Percentiles rank a stretch among this genome's conserved stretches.
Evolutionary conservation across 2,797 vertebrate species (phyloP).

Genomic region (Amphiprion clarkii): DNA sequence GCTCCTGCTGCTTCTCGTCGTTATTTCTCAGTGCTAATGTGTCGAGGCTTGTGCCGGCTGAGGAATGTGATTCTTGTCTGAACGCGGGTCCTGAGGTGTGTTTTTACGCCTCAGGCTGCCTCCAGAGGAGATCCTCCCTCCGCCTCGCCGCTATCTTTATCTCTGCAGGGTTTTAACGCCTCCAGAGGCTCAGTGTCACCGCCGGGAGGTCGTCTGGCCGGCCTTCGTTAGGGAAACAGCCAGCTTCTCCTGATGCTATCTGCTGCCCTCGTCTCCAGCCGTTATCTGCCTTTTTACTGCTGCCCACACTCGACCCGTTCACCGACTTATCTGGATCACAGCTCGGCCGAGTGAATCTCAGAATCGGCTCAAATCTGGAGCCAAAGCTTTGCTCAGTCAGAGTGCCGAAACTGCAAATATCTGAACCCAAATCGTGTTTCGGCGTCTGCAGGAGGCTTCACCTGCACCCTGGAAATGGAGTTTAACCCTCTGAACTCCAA

Average conservation of each 20-base stretch:
- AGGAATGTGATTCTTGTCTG: constrained; percentile 74
- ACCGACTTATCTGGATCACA: background rate
- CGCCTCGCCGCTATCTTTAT: constrained; percentile 50
- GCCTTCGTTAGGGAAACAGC: constrained; percentile 25
- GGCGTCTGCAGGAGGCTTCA: too few relatives aligned
- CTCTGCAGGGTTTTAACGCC: constrained; percentile 33
- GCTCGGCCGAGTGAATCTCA: constrained; percentile 3
- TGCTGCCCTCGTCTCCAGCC: constrained; percentile 43
- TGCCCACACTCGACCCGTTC: constrained; percentile 43
- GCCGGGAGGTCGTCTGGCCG: constrained; percentile 47
- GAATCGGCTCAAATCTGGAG: background rate
- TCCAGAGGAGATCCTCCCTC: constrained; percentile 47
- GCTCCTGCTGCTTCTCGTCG: too few relatives aligned
- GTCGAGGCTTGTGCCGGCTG: constrained; percentile 51
- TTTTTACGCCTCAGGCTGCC: constrained; percentile 53
- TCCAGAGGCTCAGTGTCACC: constrained; percentile 38
- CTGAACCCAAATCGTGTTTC: too few relatives aligned
- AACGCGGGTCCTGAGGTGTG: constrained; percentile 52
- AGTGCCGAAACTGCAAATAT: too few relatives aligned
- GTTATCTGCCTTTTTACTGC: constrained; percentile 45
- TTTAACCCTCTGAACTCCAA: too few relatives aligned
- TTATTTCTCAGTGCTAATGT: background rate
- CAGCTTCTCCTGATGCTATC: constrained; percentile 49
- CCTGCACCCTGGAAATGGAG: too few relatives aligned
- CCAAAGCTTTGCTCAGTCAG: too few relatives aligned